A percentile compares a stretch with the other conserved stretches of the same genome.
phyloP scores from a whole-genome alignment of 1,140 invertebrate genomes.

The Agraylea sexmaculata region DNA sequence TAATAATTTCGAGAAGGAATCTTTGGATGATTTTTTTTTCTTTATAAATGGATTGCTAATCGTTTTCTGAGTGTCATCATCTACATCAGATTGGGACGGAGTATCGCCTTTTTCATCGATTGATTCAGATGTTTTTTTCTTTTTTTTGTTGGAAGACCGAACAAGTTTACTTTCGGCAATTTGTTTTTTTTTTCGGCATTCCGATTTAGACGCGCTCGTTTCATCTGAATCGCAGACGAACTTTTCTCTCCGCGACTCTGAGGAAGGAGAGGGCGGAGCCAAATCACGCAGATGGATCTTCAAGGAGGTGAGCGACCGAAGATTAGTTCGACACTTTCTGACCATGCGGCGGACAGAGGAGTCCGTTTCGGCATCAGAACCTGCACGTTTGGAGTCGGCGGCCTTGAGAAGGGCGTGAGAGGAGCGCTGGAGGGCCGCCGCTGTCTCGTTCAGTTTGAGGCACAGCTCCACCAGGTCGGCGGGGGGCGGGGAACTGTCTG shows the following conservation, averaged over 20 bases:
- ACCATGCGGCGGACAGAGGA: too few relatives aligned
- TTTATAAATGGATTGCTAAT: neutral
- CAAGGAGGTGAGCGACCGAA: too few relatives aligned
- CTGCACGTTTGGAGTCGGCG: too few relatives aligned
- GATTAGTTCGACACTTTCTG: too few relatives aligned
- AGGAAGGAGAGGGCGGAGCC: too few relatives aligned
- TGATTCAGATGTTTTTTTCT: neutral
- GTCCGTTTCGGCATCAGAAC: neutral
- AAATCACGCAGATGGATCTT: too few relatives aligned
- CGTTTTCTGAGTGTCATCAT: neutral
- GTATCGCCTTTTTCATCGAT: neutral
- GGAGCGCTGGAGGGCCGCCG: too few relatives aligned
- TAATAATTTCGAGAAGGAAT: neutral
- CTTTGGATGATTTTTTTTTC: neutral
- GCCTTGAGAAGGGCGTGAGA: too few relatives aligned
- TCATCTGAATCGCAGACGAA: neutral
- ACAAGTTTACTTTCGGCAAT: neutral
- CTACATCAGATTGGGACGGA: neutral
- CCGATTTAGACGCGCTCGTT: too few relatives aligned
- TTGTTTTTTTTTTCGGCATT: neutral
- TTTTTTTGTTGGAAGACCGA: conserved; percentile 1
- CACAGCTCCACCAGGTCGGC: too few relatives aligned
- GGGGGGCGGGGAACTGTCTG: too few relatives aligned
- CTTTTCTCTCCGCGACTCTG: neutral
- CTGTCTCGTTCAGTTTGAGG: too few relatives aligned